Percentiles rank a stretch among this genome's conserved stretches.
These are phyloP conservation scores for Aptenodytes forsteri DNA, from an alignment of 2,113 vertebrate genomes.

Conservation along the genomic window DNA sequence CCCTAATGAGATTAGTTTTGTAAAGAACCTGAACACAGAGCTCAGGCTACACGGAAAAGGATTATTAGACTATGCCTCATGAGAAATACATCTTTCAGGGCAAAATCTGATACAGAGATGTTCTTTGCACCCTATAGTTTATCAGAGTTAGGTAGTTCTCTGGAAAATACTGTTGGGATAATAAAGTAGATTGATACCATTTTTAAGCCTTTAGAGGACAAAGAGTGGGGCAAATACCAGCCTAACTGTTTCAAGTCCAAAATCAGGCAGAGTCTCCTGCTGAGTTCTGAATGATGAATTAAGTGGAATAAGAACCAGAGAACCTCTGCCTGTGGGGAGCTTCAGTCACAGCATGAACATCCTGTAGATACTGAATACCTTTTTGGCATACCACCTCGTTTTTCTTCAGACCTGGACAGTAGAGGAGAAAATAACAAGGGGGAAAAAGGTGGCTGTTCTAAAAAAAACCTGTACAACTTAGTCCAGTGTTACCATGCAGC, in stretches of 20 bases:
- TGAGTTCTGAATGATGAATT: conserved; percentile 66
- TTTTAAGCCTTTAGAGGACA: conserved; percentile 31
- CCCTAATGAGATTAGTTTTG: background rate
- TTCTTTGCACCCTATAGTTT: conserved; percentile 42
- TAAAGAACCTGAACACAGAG: background rate
- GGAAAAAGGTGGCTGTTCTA: background rate
- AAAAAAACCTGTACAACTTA: background rate
- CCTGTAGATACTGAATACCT: conserved; percentile 64
- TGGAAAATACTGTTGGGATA: background rate
- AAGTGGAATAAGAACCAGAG: conserved; percentile 68
- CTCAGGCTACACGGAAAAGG: background rate
- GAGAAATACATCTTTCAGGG: background rate
- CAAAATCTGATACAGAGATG: conserved; percentile 45
- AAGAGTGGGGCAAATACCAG: conserved; percentile 45
- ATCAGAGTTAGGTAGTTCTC: background rate
- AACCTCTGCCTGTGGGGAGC: conserved; percentile 62
- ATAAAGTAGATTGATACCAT: conserved; percentile 52
- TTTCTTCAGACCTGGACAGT: conserved; percentile 56
- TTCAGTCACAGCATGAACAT: conserved; percentile 68
- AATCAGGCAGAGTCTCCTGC: conserved; percentile 49
- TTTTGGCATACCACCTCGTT: conserved; percentile 66
- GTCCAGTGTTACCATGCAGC: background rate
- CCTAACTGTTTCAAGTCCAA: conserved; percentile 55
- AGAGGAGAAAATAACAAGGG: conserved; percentile 40
- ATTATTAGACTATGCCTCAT: background rate